Percentiles rank a stretch among this genome's conserved stretches.
Conservation (phyloP, 2,888 invertebrate species). For the Incurvaria masculella region DNA sequence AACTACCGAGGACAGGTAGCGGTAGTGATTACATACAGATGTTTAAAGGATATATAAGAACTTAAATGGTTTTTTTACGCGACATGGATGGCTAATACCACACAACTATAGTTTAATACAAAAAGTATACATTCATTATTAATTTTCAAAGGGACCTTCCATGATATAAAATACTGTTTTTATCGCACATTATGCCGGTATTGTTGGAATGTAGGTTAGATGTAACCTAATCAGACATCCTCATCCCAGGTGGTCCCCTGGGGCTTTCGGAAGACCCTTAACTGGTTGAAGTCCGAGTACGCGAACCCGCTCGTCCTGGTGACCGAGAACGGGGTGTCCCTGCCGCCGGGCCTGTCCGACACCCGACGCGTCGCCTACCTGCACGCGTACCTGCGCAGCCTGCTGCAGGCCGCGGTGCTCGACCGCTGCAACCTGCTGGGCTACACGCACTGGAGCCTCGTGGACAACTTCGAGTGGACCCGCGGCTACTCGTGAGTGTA, state of each 20-base stretch:
- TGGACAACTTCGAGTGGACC: constrained; percentile 82
- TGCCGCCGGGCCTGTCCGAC: constrained; percentile 40
- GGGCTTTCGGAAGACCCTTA: constrained; percentile 61
- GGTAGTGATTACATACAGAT: too few relatives aligned
- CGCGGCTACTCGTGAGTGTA: constrained; percentile 67
- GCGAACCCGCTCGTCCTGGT: constrained; percentile 54
- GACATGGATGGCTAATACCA: too few relatives aligned
- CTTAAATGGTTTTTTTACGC: too few relatives aligned
- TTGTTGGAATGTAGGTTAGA: too few relatives aligned
- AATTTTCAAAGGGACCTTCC: too few relatives aligned
- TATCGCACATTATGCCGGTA: too few relatives aligned
- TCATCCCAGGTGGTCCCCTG: constrained; percentile 57
- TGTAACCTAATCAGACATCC: too few relatives aligned
- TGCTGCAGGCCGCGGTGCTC: constrained; percentile 44
- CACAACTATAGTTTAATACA: too few relatives aligned
- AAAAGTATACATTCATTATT: too few relatives aligned
- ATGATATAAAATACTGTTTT: too few relatives aligned
- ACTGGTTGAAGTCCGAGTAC: constrained; percentile 60
- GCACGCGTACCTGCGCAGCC: constrained; percentile 41
- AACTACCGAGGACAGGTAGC: too few relatives aligned
- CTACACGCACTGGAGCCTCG: constrained; percentile 74
- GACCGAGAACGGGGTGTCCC: constrained; percentile 62
- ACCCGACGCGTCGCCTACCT: constrained; percentile 50
- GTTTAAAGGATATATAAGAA: too few relatives aligned
- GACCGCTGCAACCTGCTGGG: constrained; percentile 60